phyloP scores from a whole-genome alignment of 1,140 invertebrate genomes.

The Caenorhabditis briggsae region DNA sequence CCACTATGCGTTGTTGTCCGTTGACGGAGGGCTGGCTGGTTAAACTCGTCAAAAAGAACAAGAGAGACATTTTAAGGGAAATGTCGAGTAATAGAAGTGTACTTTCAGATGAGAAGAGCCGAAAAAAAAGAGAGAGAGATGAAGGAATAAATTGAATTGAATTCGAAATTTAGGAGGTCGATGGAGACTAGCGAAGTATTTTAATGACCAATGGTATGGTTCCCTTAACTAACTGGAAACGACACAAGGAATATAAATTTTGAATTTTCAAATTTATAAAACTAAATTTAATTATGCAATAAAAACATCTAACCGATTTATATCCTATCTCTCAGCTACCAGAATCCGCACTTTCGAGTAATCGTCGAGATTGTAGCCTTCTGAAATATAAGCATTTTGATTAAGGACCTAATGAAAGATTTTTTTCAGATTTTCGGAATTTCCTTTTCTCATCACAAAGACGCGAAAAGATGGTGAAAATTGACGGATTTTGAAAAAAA shows the following conservation, averaged over 20 bases:
- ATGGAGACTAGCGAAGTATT: not conserved
- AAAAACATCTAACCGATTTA: not conserved
- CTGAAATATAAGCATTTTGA: not conserved
- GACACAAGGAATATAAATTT: not conserved
- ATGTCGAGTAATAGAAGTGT: not conserved
- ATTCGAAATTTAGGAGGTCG: not conserved
- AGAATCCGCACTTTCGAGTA: not conserved
- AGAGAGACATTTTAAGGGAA: not conserved
- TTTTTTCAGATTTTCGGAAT: no score
- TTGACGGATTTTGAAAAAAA: no score
- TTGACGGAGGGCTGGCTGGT: not conserved
- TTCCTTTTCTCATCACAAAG: no score
- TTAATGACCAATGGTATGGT: no score
- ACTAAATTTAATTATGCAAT: not conserved
- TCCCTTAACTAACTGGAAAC: no score
- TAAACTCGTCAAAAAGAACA: constrained; percentile 18
- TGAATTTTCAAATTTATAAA: no score
- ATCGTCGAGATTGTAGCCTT: not conserved
- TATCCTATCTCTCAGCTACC: not conserved
- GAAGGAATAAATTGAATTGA: not conserved
- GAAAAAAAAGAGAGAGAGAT: no score
- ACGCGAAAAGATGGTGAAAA: no score
- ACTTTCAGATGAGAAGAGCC: not conserved
- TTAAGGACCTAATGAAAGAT: no score
- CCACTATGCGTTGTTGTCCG: not conserved